Conservation (phyloP, 2,888 invertebrate species). For the Lagria hirta region DNA sequence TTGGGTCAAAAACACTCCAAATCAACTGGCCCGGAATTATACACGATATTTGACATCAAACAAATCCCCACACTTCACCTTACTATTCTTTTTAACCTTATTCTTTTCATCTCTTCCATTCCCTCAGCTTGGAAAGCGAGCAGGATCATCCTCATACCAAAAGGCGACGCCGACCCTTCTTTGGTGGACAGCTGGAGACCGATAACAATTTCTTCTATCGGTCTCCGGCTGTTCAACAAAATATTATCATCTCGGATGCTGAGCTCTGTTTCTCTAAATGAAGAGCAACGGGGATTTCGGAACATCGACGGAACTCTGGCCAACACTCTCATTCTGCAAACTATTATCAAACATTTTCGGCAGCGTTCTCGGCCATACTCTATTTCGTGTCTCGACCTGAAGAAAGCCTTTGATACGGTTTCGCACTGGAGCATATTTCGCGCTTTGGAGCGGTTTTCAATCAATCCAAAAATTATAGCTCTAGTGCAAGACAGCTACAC, state of each 20-base stretch:
- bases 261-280: background rate
- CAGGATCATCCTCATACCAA: slow-evolving; percentile 14
- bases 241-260: slow-evolving; percentile 5
- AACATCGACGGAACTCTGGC: slow-evolving; percentile 16
- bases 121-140: background rate
- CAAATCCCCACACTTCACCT: too few species aligned
- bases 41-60: too few species aligned
- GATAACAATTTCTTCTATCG: slow-evolving; percentile 14
- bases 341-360: slow-evolving; percentile 3
- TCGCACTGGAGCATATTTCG: slow-evolving; percentile 11
- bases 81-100: too few species aligned
- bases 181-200: slow-evolving; percentile 16
- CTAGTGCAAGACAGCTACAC: slow-evolving; percentile 6
- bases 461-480: slow-evolving; percentile 1
- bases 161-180: background rate
- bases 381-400: slow-evolving; percentile 20
- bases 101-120: too few species aligned
- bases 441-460: slow-evolving; percentile 2
- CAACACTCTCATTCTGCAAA: slow-evolving; percentile 19
- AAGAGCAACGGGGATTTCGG: slow-evolving; percentile 13
- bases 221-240: slow-evolving; percentile 7
- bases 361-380: slow-evolving; percentile 4
- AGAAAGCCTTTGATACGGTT: slow-evolving; percentile 27
- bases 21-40: too few species aligned
- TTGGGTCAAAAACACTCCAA: too few species aligned